These are phyloP conservation scores for Glossosoma conforme DNA, from an alignment of 1,140 invertebrate species.

Conservation along the genomic window DNA sequence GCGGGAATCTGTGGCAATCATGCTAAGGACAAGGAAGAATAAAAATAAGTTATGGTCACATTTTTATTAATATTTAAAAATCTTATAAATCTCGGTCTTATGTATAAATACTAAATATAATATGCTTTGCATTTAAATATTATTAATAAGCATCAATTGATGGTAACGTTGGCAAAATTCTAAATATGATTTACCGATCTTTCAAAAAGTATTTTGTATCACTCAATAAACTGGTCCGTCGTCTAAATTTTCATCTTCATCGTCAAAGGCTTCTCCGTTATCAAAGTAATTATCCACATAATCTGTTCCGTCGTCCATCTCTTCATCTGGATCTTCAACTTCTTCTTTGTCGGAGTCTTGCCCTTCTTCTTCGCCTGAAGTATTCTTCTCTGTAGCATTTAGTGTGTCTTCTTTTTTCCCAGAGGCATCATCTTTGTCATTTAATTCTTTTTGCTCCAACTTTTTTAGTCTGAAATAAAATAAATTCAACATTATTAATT, in stretches of 20 bases:
- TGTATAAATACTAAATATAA: too few species aligned
- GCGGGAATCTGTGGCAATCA: too few species aligned
- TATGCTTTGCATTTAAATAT: too few species aligned
- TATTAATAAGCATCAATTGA: too few species aligned
- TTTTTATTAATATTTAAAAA: too few species aligned
- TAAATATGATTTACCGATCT: too few species aligned
- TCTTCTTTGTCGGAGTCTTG: slow-evolving; percentile 43
- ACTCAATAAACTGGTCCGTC: slow-evolving; percentile 51
- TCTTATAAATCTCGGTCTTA: too few species aligned
- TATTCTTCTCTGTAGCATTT: slow-evolving; percentile 42
- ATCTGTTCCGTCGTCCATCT: slow-evolving; percentile 50
- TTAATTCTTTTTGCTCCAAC: slow-evolving; percentile 45
- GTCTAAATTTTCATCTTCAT: slow-evolving; percentile 81
- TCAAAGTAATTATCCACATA: slow-evolving; percentile 82
- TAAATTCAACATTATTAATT: slow-evolving; percentile 1
- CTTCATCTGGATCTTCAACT: slow-evolving; percentile 47
- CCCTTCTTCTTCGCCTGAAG: slow-evolving; percentile 46
- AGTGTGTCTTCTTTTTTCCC: slow-evolving; percentile 38
- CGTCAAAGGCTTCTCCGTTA: slow-evolving; percentile 80
- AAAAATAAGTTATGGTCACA: too few species aligned
- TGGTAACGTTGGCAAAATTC: too few species aligned
- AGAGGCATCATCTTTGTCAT: slow-evolving; percentile 36
- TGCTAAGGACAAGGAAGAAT: too few species aligned
- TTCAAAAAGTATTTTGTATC: background rate
- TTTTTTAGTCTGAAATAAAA: slow-evolving; percentile 40